Evolutionary conservation across 2,888 invertebrate species (phyloP), one percentile per base, ranked within the genome.

Genomic region (Orthonychiurus folsomi): DNA sequence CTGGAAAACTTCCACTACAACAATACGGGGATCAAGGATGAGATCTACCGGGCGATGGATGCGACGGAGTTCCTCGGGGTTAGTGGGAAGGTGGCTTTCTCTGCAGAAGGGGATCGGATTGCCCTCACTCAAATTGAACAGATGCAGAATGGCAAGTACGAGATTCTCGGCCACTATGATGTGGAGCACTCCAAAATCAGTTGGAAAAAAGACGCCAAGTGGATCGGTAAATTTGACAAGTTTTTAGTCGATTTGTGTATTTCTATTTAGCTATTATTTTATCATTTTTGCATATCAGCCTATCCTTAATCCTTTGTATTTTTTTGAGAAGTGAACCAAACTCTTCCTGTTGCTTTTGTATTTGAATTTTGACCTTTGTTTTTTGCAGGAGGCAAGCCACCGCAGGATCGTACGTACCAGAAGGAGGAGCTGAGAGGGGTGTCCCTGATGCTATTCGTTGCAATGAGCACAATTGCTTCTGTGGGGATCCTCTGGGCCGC

Each of bases 81-180:
- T 68, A 99, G 97, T 76, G 97, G 97, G 56, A 84, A 88, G 74
- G 99, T 99, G 66, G 96, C 95, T 48, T 99, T 99, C 80, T 95
- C 95, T 73, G 91, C 92, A 80, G 77, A 79, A 67, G 99, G 99
- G 73, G 99, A 99, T 81, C 86, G 99, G 74, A 97, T 99, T 76
- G 96, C 97, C 56, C 82, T 94, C 79, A 99, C 97, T 26, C 94
- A 96, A 80, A 93, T 99, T 72, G 99, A 99, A 77, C 99, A 99
- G 80, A 85, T 95, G 80, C 85, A 88, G 66, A 89, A 93, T 79
- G 95, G 96, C 69, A 90, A 88, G 76, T 99, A 99, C 79, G 85
- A 88, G 61, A 88, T 91, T 75, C 82, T 97, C 60, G 99, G 96
- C 20, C 95, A 92, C 78, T 97, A 95, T 78, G 96, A 99, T 78